phyloP scores from a whole-genome alignment of 2,888 invertebrate genomes.

The Noctua fimbriata region DNA sequence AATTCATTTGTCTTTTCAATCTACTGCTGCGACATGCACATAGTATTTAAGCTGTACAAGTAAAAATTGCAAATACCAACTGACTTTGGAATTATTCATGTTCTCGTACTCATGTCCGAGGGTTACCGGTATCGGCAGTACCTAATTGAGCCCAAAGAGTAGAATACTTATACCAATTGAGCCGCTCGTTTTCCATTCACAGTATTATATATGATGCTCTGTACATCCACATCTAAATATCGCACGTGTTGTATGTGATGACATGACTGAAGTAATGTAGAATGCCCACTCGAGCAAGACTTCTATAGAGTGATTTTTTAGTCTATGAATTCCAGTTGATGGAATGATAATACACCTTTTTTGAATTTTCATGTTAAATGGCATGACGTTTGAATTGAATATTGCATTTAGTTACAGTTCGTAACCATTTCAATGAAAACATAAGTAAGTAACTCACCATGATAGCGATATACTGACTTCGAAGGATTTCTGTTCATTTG shows the following conservation, averaged over 20 bases:
- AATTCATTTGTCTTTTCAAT: background rate
- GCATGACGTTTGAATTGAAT: background rate
- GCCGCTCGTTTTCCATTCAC: background rate
- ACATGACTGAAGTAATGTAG: conserved; percentile 25
- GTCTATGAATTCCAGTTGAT: conserved; percentile 8
- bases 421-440: background rate
- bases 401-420: background rate
- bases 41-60: background rate
- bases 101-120: conserved; percentile 10
- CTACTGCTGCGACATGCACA: background rate
- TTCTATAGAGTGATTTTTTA: conserved; percentile 4
- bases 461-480: background rate
- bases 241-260: conserved; percentile 13
- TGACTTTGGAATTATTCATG: conserved; percentile 20
- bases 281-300: background rate
- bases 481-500: background rate
- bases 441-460: too few species aligned
- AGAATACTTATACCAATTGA: background rate
- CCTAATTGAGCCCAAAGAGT: background rate
- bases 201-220: too few species aligned
- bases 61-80: background rate
- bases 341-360: conserved; percentile 28
- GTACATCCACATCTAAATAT: conserved; percentile 1
- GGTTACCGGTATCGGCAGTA: background rate
- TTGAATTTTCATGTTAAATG: background rate